These are phyloP conservation scores for Matsumyia berberina DNA, from an alignment of 2,888 invertebrate genomes.

Conservation along the genomic window DNA sequence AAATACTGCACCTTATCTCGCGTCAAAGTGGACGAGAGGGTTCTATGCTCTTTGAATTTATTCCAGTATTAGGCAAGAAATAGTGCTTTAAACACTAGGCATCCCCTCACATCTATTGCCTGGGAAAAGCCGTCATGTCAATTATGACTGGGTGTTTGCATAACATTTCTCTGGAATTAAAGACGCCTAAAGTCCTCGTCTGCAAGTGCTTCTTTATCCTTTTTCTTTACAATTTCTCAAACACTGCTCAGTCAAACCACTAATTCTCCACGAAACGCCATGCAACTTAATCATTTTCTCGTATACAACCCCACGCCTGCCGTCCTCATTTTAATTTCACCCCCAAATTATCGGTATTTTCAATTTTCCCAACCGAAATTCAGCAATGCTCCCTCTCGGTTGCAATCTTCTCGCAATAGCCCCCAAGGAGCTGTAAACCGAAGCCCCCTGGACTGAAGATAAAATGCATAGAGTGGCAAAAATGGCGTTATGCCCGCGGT, in stretches of 20 bases:
- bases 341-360: conserved; percentile 68
- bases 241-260: background rate
- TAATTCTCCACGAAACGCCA: background rate
- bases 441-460: conserved; percentile 39
- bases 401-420: conserved; percentile 73
- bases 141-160: no score
- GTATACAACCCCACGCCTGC: background rate
- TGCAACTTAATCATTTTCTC: background rate
- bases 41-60: no score
- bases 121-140: no score
- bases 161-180: no score
- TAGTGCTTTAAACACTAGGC: no score
- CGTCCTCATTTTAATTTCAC: conserved; percentile 40
- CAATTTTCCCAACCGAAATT: conserved; percentile 63
- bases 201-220: no score
- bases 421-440: conserved; percentile 68
- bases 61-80: no score
- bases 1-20: no score
- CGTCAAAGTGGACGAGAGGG: no score
- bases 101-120: no score
- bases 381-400: conserved; percentile 38
- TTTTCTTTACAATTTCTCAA: no score
- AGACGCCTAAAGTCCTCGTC: no score
- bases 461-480: conserved; percentile 69
- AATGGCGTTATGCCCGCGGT: conserved; percentile 65